A percentile compares a stretch with the other conserved stretches of the same genome.
Conservation (phyloP, 2,113 vertebrate species). For the Meleagris gallopavo region DNA sequence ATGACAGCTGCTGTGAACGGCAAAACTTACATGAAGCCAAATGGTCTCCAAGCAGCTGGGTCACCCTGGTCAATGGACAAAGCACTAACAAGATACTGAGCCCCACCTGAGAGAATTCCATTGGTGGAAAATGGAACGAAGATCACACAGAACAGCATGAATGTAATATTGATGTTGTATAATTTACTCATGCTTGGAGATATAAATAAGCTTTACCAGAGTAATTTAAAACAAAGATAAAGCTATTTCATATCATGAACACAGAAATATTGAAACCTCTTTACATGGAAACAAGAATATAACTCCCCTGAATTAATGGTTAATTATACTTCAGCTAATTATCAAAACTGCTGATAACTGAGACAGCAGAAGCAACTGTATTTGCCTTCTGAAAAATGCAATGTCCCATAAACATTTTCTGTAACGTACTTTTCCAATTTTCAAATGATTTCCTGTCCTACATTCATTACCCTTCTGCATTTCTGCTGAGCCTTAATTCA, state of each 20-base stretch:
- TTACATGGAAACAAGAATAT: neutral
- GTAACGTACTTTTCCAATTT: slow-evolving; percentile 38
- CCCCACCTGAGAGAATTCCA: neutral
- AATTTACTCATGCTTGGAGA: neutral
- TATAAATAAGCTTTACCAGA: neutral
- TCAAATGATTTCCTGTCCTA: slow-evolving; percentile 41
- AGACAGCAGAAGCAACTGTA: slow-evolving; percentile 17
- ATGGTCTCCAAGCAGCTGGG: neutral
- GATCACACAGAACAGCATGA: neutral
- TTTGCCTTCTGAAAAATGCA: slow-evolving; percentile 56
- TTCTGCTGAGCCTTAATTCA: slow-evolving; percentile 61
- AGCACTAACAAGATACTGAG: neutral
- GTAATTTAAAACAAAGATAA: slow-evolving; percentile 16
- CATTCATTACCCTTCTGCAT: slow-evolving; percentile 11
- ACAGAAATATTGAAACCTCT: slow-evolving; percentile 18
- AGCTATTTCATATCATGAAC: slow-evolving; percentile 14
- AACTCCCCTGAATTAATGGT: slow-evolving; percentile 56
- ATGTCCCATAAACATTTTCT: slow-evolving; percentile 53
- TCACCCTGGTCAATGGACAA: neutral
- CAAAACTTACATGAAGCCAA: neutral
- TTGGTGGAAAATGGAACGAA: neutral
- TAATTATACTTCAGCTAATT: slow-evolving; percentile 68
- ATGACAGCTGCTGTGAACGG: neutral
- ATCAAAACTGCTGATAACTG: slow-evolving; percentile 59
- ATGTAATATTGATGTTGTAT: neutral